Evolutionary conservation across 1,140 invertebrate genomes (phyloP).

Genomic region (Drosophila subpulchrella): DNA sequence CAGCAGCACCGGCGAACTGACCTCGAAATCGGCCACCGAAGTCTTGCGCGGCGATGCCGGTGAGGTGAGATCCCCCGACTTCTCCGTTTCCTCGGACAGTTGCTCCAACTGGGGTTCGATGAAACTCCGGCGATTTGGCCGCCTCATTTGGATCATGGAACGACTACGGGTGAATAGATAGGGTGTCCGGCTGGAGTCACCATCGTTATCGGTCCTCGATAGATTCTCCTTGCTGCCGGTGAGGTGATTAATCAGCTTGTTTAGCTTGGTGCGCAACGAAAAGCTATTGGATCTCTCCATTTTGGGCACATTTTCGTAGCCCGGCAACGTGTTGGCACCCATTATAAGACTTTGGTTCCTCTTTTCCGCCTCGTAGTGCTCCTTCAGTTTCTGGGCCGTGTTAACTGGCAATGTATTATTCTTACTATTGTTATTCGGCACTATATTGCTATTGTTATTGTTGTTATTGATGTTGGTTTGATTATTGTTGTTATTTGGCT

Average conservation of each 20-base stretch:
- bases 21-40: slow-evolving; percentile 53
- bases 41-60: slow-evolving; percentile 74
- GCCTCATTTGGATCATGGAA: slow-evolving; percentile 78
- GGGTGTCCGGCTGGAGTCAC: slow-evolving; percentile 50
- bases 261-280: slow-evolving; percentile 65
- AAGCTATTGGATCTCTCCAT: slow-evolving; percentile 82
- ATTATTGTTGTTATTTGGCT: slow-evolving; percentile 52
- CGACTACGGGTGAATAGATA: slow-evolving; percentile 79
- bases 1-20: slow-evolving; percentile 37
- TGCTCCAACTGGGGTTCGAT: slow-evolving; percentile 82
- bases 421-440: slow-evolving; percentile 63
- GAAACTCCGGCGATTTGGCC: slow-evolving; percentile 73
- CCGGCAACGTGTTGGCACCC: slow-evolving; percentile 17
- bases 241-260: slow-evolving; percentile 73
- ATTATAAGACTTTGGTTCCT: slow-evolving; percentile 11
- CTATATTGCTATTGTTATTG: slow-evolving; percentile 61
- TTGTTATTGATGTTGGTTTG: slow-evolving; percentile 37
- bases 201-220: slow-evolving; percentile 45
- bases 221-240: slow-evolving; percentile 73
- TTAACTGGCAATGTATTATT: slow-evolving; percentile 36
- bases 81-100: slow-evolving; percentile 74
- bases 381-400: slow-evolving; percentile 55
- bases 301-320: slow-evolving; percentile 60
- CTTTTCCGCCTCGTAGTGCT: slow-evolving; percentile 52
- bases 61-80: slow-evolving; percentile 65